Conservation (phyloP, 2,113 vertebrate species). For the Propithecus coquereli region DNA sequence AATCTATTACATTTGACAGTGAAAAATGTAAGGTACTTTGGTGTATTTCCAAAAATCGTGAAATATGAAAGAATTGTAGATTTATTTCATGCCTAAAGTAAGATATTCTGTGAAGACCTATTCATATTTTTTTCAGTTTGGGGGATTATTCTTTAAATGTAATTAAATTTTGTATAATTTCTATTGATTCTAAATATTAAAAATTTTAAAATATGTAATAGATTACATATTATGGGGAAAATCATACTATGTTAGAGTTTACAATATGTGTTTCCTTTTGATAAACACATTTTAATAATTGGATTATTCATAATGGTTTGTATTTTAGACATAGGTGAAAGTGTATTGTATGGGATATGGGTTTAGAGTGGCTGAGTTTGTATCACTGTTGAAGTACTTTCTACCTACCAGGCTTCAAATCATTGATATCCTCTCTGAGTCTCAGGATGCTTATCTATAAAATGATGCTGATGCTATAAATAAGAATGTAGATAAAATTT, state of each 20-base stretch:
- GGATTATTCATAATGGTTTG: background rate
- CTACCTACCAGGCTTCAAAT: background rate
- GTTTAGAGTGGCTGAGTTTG: background rate
- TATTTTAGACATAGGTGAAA: background rate
- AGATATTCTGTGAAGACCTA: background rate
- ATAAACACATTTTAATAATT: background rate
- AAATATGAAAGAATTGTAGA: conserved; percentile 35
- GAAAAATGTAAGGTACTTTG: background rate
- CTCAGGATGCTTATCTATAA: background rate
- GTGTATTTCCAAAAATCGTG: conserved; percentile 9
- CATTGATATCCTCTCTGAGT: background rate
- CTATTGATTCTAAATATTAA: conserved; percentile 7
- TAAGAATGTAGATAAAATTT: background rate
- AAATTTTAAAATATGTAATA: background rate
- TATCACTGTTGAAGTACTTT: background rate
- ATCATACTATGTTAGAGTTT: background rate
- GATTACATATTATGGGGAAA: conserved; percentile 14
- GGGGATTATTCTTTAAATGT: background rate
- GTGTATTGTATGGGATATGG: background rate
- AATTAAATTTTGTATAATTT: conserved; percentile 25
- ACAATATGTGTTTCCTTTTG: background rate
- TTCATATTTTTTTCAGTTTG: conserved; percentile 25
- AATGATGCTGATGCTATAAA: background rate
- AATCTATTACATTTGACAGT: background rate
- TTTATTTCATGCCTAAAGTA: conserved; percentile 28